Conservation (phyloP, 2,113 vertebrate genomes). For the Rhinogobius similis region DNA sequence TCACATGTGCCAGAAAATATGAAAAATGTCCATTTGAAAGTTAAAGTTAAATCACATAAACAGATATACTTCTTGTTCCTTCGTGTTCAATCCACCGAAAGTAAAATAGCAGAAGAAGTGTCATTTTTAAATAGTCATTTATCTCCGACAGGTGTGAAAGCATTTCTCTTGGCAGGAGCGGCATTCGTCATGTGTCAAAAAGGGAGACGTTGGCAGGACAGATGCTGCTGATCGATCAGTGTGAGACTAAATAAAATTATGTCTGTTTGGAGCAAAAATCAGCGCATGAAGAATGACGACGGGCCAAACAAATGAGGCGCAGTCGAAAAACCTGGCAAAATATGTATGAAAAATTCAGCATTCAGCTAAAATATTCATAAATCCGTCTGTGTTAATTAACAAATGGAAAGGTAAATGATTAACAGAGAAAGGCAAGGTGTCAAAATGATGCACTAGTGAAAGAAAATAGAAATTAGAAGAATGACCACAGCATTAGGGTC, state of each 20-base stretch:
- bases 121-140: conserved; percentile 1
- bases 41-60: not conserved
- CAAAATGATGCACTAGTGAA: not conserved
- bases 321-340: conserved; percentile 1
- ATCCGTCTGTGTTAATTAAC: conserved; percentile 6
- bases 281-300: not conserved
- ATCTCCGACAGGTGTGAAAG: not conserved
- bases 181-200: conserved; percentile 8
- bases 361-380: conserved; percentile 6
- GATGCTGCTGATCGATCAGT: conserved; percentile 13
- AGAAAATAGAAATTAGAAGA: not conserved
- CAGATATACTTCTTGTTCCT: not conserved
- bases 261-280: conserved; percentile 7
- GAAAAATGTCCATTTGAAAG: no score
- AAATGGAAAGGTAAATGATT: conserved; percentile 10
- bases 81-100: not conserved
- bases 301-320: conserved; percentile 1
- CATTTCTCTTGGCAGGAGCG: not conserved
- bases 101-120: not conserved
- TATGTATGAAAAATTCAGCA: conserved; percentile 6
- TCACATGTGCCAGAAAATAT: no score
- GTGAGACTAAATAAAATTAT: conserved; percentile 8
- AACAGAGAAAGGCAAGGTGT: not conserved
- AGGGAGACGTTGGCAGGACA: conserved; percentile 9
- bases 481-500: not conserved